Percentiles rank a stretch among this genome's conserved stretches.
phyloP scores from a whole-genome alignment of 2,113 vertebrate species.

The Phainopepla nitens region DNA sequence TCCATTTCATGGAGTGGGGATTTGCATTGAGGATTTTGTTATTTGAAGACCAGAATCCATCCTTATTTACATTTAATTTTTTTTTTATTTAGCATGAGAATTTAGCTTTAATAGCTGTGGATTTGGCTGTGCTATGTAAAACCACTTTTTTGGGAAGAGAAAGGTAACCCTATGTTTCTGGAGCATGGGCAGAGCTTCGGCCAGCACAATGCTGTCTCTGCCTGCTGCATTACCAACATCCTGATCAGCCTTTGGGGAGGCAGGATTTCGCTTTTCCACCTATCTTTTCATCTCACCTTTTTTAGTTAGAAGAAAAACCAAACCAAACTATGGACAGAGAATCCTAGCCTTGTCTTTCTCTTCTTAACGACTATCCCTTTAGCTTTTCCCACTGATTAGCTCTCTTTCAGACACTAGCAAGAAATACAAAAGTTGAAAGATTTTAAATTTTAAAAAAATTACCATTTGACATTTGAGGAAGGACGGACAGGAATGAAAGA shows the following conservation, averaged over 20 bases:
- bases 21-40: neutral
- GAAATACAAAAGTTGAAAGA: neutral
- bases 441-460: neutral
- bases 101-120: neutral
- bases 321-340: neutral
- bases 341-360: neutral
- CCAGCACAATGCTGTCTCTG: accelerated
- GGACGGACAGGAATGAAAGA: neutral
- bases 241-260: neutral
- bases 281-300: neutral
- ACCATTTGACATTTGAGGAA: neutral
- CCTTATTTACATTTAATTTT: neutral
- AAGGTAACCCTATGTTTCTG: neutral
- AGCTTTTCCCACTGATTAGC: neutral
- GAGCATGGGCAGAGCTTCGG: neutral
- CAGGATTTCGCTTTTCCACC: neutral
- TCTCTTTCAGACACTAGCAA: neutral
- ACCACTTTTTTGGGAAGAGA: neutral
- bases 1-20: neutral
- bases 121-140: neutral
- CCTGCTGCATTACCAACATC: neutral
- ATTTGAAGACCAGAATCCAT: neutral
- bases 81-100: neutral
- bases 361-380: neutral
- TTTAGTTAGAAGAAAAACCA: neutral